These are phyloP conservation scores for Percina caprodes DNA, from an alignment of 2,113 vertebrate genomes.

Conservation along the genomic window DNA sequence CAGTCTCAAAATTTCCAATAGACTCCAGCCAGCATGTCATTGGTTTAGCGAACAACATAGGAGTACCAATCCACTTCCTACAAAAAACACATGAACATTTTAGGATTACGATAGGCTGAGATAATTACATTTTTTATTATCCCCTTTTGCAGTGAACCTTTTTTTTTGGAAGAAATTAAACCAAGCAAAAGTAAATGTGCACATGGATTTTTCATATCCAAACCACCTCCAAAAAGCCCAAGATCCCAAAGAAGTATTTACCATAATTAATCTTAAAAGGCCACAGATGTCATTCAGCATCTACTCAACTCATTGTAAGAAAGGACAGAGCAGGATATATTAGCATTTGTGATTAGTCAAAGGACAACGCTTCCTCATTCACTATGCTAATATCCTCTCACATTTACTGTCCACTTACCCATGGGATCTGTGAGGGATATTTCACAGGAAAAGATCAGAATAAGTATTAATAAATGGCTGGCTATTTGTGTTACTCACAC, in stretches of 20 bases:
- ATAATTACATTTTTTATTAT: constrained; percentile 25
- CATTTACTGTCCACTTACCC: constrained; percentile 55
- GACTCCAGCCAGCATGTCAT: constrained; percentile 2
- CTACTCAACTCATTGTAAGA: constrained; percentile 53
- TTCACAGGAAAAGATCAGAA: constrained; percentile 30
- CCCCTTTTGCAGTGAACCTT: constrained; percentile 15
- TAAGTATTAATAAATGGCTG: constrained; percentile 39
- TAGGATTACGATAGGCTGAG: background rate
- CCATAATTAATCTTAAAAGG: constrained; percentile 67
- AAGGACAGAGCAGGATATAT: constrained; percentile 77
- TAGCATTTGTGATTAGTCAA: constrained; percentile 80
- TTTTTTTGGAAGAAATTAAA: constrained; percentile 2
- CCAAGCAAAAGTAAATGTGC: constrained; percentile 10
- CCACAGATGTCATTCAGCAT: constrained; percentile 65
- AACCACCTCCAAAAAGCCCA: background rate
- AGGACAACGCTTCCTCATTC: constrained; percentile 70
- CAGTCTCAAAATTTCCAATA: constrained; percentile 29
- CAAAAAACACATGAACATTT: constrained; percentile 10
- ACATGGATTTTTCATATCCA: constrained; percentile 9
- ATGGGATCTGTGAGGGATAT: constrained; percentile 44
- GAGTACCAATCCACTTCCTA: constrained; percentile 26
- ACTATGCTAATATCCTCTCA: constrained; percentile 71
- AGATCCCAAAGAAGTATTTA: constrained; percentile 43
- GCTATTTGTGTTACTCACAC: constrained; percentile 22
- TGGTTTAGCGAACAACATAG: constrained; percentile 17